phyloP scores from a whole-genome alignment of 1,140 invertebrate species.

The Coelopa frigida region DNA sequence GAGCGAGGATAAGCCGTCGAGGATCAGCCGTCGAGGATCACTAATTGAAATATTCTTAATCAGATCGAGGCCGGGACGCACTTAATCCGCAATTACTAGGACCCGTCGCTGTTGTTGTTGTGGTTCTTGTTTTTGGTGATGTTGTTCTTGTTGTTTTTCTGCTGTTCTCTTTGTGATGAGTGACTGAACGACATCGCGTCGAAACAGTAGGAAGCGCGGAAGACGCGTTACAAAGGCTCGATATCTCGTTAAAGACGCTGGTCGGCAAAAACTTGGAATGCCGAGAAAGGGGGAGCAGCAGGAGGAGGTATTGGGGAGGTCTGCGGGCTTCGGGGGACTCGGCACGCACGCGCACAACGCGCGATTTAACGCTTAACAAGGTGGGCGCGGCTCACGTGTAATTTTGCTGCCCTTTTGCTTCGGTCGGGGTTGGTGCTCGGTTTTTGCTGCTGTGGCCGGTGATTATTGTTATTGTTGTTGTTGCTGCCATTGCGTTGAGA shows the following conservation, averaged over 20 bases:
- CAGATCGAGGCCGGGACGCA: neutral
- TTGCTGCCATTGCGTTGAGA: neutral
- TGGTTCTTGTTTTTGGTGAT: neutral
- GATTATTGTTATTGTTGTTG: too few relatives aligned
- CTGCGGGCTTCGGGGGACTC: neutral
- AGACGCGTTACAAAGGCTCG: slow-evolving; percentile 3
- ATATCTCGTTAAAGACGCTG: slow-evolving; percentile 3
- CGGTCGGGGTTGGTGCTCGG: neutral
- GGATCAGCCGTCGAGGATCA: neutral
- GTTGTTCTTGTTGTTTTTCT: neutral
- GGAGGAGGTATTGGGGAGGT: too few relatives aligned
- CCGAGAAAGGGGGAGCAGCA: too few relatives aligned
- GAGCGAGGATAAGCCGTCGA: too few relatives aligned
- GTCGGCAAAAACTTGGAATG: too few relatives aligned
- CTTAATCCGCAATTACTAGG: neutral
- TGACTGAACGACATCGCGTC: neutral
- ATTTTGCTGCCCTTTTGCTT: slow-evolving; percentile 2
- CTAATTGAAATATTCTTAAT: slow-evolving; percentile 15
- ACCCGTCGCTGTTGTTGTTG: neutral
- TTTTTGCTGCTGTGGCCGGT: neutral
- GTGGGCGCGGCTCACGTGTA: slow-evolving; percentile 1
- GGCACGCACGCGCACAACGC: slow-evolving; percentile 7
- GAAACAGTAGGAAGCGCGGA: slow-evolving; percentile 12
- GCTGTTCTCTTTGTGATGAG: too few relatives aligned
- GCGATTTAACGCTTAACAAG: slow-evolving; percentile 14